These are phyloP conservation scores for Tachysurus vachellii DNA, from an alignment of 2,113 vertebrate species.

Conservation along the genomic window DNA sequence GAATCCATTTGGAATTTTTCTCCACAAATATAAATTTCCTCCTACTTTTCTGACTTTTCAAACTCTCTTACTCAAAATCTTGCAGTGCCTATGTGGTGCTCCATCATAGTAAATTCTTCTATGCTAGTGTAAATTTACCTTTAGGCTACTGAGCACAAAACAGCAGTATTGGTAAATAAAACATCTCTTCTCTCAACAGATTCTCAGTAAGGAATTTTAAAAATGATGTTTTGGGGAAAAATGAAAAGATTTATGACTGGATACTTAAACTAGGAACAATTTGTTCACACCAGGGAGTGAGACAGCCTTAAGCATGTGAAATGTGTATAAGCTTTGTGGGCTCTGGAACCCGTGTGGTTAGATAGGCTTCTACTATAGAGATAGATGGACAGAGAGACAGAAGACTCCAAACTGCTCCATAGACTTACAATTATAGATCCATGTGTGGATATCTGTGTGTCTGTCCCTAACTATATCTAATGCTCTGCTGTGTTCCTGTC, in stretches of 20 bases:
- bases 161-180: slow-evolving; percentile 16
- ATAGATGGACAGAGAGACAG: not conserved
- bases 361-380: not conserved
- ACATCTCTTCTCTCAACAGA: slow-evolving; percentile 23
- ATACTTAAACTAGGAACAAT: slow-evolving; percentile 7
- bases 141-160: not conserved
- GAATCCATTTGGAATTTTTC: not conserved
- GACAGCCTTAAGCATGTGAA: not conserved
- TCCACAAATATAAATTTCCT: not conserved
- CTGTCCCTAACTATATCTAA: not conserved
- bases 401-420: not conserved
- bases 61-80: not conserved
- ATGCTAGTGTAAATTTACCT: not conserved
- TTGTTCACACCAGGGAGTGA: not conserved
- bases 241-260: not conserved
- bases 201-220: slow-evolving; percentile 22
- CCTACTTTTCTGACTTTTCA: not conserved
- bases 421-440: slow-evolving; percentile 13
- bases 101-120: not conserved
- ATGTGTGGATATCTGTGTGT: not conserved
- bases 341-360: not conserved
- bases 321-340: not conserved
- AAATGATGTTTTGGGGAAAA: not conserved
- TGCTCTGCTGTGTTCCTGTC: not conserved
- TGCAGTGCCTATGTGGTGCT: not conserved